Evolutionary conservation across 2,888 invertebrate species (phyloP), one percentile per base, ranked within the genome.

Genomic region (Machimus rusticus): DNA sequence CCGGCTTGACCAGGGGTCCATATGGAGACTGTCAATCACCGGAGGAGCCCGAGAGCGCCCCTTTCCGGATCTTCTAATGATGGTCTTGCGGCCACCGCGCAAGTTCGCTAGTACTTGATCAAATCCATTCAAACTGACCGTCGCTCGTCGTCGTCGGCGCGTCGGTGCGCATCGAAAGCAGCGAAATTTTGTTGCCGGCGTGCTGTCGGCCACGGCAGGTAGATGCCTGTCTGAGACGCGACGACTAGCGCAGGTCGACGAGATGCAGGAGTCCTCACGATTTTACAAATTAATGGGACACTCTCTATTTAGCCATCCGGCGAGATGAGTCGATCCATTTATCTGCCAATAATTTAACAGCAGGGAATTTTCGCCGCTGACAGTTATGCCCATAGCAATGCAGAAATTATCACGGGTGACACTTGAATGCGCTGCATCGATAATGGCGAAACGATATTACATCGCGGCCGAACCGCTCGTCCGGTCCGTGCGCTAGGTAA

Each of bases 271-370:
- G 31, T 74, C 85, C 74, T 85, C 85, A 85, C 85, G 74, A 85
- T 85, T 74, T 85, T 85, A 46, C 85, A 85, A 85, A 85, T 85
- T 85, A 85, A 85, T 85, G 85, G 85, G 85, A 85, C 74, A 43
- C 85, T 85, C 85, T 85, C 74, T 34, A 85, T 85, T 85, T 85
- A 74, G 85, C 74, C 74, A 85, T 74, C 74, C 85, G 46, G 46
- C 85, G 12, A 74, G 85, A 85, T 85, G 85, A 74, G 85, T 74
- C 85, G 85, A 74, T 85, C 85, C 85, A 85, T 85, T 85, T 85
- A 85, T 74, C 85, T 85, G 85, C 85, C 85, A 85, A 85, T 85
- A 85, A 85, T 85, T 85, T 74, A 85, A 85, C 85, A 85, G 85
- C 46, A 74, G 85, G 85, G 85, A 85, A 85, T 85, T 85, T 85